phyloP scores from a whole-genome alignment of 2,888 invertebrate species.

The Amphipyra tragopoginis region DNA sequence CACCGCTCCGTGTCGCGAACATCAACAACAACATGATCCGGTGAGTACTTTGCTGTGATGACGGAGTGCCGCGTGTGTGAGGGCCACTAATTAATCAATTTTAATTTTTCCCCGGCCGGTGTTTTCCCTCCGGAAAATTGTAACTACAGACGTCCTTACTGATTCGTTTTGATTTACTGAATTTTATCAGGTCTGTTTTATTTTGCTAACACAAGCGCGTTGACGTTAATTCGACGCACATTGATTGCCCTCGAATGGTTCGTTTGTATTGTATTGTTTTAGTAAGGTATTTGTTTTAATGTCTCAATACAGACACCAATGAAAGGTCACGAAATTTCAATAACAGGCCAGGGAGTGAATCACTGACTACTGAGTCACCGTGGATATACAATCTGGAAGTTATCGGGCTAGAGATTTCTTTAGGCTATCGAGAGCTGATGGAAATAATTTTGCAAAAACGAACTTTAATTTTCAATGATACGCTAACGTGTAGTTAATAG shows the following conservation, averaged over 20 bases:
- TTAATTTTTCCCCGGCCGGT: constrained; percentile 59
- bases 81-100: constrained; percentile 21
- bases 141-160: constrained; percentile 56
- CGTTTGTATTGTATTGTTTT: constrained; percentile 51
- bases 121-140: constrained; percentile 71
- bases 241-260: constrained; percentile 54
- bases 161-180: constrained; percentile 52
- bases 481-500: constrained; percentile 9
- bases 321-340: constrained; percentile 65
- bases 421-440: neutral
- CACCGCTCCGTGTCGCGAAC: constrained; percentile 51
- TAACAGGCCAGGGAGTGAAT: constrained; percentile 63
- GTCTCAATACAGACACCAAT: constrained; percentile 54
- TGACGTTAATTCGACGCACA: constrained; percentile 37
- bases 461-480: constrained; percentile 1
- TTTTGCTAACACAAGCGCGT: constrained; percentile 44
- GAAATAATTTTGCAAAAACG: constrained; percentile 5
- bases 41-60: constrained; percentile 66
- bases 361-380: constrained; percentile 66
- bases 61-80: neutral
- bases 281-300: constrained; percentile 53
- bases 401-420: neutral
- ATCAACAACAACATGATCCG: constrained; percentile 64
- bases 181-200: constrained; percentile 39
- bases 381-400: constrained; percentile 38